These are phyloP conservation scores for Tetragnatha montana DNA, from an alignment of 2,888 invertebrate species.

Conservation along the genomic window DNA sequence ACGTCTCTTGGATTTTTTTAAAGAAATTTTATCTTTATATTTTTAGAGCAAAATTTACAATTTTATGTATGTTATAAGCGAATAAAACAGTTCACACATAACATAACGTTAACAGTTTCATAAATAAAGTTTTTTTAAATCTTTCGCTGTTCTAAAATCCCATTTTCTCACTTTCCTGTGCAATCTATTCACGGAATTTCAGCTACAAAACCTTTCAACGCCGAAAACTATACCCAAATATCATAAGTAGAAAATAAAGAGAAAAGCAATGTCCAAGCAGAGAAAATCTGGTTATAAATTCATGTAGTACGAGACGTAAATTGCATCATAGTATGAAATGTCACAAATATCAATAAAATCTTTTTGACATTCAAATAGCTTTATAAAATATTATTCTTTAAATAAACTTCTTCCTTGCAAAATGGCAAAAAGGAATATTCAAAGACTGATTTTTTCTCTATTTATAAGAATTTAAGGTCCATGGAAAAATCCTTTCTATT, in stretches of 20 bases:
- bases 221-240: not conserved
- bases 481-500: not conserved
- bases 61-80: too few relatives aligned
- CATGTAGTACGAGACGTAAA: constrained; percentile 6
- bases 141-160: not conserved
- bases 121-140: too few relatives aligned
- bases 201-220: not conserved
- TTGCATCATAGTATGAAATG: constrained; percentile 4
- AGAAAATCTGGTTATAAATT: constrained; percentile 17
- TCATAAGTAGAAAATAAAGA: not conserved
- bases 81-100: too few relatives aligned
- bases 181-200: not conserved
- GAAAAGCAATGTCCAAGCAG: not conserved
- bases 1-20: too few relatives aligned
- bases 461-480: not conserved
- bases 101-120: too few relatives aligned
- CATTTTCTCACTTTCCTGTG: not conserved
- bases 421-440: not conserved
- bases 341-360: constrained; percentile 23
- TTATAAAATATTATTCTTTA: constrained; percentile 19
- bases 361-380: not conserved
- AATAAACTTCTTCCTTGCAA: constrained; percentile 12
- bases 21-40: too few relatives aligned
- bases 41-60: too few relatives aligned
- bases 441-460: not conserved